phyloP scores from a whole-genome alignment of 2,797 vertebrate genomes.

The Glyptemys insculpta region DNA sequence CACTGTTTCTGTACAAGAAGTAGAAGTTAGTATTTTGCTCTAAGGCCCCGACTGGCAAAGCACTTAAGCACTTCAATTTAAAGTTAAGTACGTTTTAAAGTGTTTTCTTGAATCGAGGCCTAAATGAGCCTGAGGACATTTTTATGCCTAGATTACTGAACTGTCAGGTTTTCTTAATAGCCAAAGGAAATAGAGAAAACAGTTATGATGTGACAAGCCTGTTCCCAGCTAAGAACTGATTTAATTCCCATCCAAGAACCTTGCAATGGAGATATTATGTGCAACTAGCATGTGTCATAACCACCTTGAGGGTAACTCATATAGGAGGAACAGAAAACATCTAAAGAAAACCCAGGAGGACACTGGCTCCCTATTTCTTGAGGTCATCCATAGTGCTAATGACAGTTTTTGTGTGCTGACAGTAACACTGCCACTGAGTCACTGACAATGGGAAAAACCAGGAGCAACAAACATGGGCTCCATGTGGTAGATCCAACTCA shows the following conservation, averaged over 20 bases:
- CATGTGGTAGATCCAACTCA: constrained; percentile 48
- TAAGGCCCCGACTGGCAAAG: not conserved
- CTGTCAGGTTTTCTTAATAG: constrained; percentile 17
- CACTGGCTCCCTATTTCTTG: not conserved
- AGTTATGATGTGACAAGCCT: not conserved
- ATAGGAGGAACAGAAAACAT: not conserved
- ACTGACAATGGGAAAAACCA: constrained; percentile 29
- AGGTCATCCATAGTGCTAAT: not conserved
- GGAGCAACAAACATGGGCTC: constrained; percentile 40
- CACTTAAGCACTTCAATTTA: not conserved
- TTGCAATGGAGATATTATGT: not conserved
- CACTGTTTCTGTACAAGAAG: not conserved
- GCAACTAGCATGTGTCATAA: not conserved
- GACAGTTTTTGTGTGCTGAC: constrained; percentile 1
- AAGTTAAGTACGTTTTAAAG: not conserved
- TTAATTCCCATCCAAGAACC: not conserved
- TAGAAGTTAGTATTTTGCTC: not conserved
- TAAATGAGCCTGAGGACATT: constrained; percentile 11
- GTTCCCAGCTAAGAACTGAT: not conserved
- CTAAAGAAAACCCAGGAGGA: not conserved
- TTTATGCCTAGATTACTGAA: not conserved
- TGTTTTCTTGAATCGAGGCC: not conserved
- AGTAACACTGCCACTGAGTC: not conserved
- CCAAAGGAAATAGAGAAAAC: constrained; percentile 31
- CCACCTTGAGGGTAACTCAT: not conserved